These are phyloP conservation scores for Tenebrio molitor DNA, from an alignment of 1,140 invertebrate species.

Conservation along the genomic window DNA sequence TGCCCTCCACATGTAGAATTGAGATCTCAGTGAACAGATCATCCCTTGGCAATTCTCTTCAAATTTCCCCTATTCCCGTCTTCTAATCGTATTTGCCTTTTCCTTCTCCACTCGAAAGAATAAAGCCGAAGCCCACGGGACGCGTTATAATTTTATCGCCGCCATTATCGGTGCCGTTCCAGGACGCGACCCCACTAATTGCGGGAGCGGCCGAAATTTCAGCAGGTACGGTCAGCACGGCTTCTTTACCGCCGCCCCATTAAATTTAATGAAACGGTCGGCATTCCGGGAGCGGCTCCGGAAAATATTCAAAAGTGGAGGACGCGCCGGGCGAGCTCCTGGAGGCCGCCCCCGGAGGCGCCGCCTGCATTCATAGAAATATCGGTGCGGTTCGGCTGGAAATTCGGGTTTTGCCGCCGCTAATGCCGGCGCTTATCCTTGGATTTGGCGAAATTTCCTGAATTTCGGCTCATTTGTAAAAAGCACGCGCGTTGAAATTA, in stretches of 20 bases:
- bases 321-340: too few relatives aligned
- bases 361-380: too few relatives aligned
- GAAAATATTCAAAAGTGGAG: neutral
- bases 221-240: neutral
- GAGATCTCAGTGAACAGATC: conserved; percentile 46
- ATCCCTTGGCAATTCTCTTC: conserved; percentile 46
- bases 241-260: neutral
- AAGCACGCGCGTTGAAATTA: too few relatives aligned
- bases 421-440: too few relatives aligned
- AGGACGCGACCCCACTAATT: conserved; percentile 3
- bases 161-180: neutral
- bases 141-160: conserved; percentile 43
- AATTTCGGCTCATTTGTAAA: too few relatives aligned
- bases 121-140: conserved; percentile 41
- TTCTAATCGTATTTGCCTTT: conserved; percentile 47
- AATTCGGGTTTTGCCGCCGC: too few relatives aligned
- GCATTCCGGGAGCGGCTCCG: too few relatives aligned
- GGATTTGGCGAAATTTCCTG: too few relatives aligned
- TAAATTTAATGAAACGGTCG: neutral
- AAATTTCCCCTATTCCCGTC: conserved; percentile 36
- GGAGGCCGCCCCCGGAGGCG: too few relatives aligned
- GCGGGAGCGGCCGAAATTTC: neutral
- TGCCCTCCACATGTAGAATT: conserved; percentile 41
- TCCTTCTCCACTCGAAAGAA: conserved; percentile 29
- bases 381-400: too few relatives aligned